Conservation (phyloP, 2,797 vertebrate genomes). For the Bradypodion ventrale region DNA sequence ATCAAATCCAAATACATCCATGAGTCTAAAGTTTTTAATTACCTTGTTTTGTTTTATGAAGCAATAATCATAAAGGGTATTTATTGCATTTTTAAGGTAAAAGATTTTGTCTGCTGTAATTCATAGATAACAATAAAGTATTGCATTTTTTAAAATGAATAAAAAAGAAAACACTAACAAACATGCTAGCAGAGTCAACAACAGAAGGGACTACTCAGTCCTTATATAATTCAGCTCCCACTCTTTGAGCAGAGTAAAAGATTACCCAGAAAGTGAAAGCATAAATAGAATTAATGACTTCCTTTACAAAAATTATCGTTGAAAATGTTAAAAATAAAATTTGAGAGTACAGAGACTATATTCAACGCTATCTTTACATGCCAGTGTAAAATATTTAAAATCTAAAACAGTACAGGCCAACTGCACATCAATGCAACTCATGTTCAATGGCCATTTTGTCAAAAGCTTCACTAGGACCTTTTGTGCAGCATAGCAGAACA, state of each 20-base stretch:
- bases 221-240: background rate
- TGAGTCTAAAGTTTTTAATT: background rate
- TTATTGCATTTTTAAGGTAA: too few species aligned
- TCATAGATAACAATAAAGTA: too few species aligned
- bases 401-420: constrained; percentile 67
- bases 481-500: constrained; percentile 86
- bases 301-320: background rate
- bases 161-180: background rate
- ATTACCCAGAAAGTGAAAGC: background rate
- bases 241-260: background rate
- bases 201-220: background rate
- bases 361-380: constrained; percentile 34
- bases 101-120: too few species aligned
- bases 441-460: constrained; percentile 82
- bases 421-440: constrained; percentile 72
- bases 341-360: background rate
- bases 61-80: background rate
- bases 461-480: constrained; percentile 81
- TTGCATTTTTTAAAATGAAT: too few species aligned
- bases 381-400: constrained; percentile 54
- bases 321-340: constrained; percentile 24
- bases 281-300: background rate
- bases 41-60: background rate
- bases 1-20: background rate
- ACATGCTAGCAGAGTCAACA: background rate